Conservation (phyloP, 2,113 vertebrate genomes). For the Morone chrysops region DNA sequence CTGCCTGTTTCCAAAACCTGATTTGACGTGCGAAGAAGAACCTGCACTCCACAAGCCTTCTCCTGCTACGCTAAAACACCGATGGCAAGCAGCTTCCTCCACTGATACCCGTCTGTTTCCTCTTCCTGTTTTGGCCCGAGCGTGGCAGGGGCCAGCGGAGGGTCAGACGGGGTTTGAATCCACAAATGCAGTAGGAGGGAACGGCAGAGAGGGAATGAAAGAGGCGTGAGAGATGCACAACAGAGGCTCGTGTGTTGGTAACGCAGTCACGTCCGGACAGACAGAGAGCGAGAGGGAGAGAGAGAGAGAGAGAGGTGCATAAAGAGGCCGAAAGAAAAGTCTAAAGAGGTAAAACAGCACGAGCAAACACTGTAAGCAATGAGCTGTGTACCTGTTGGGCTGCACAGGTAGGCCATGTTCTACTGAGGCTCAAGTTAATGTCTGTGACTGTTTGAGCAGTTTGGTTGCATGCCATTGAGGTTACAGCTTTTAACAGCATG, state of each 20-base stretch:
- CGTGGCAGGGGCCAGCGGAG: conserved; percentile 56
- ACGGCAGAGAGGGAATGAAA: conserved; percentile 56
- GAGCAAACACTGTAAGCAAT: no score
- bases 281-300: conserved; percentile 46
- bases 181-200: conserved; percentile 57
- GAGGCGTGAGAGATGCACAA: conserved; percentile 64
- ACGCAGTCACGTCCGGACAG: conserved; percentile 74
- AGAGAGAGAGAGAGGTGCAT: conserved; percentile 1
- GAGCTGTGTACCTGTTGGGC: neutral
- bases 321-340: conserved; percentile 51
- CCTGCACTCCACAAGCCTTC: neutral
- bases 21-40: no score
- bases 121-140: conserved; percentile 76
- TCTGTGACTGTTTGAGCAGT: neutral
- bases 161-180: conserved; percentile 76
- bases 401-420: neutral
- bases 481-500: neutral
- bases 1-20: neutral
- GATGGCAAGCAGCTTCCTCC: conserved; percentile 62
- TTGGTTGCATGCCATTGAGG: neutral
- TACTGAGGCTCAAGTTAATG: no score
- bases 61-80: neutral
- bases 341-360: neutral
- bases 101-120: conserved; percentile 77
- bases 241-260: conserved; percentile 74